Conservation (phyloP, 1,140 invertebrate genomes). For the Geopemphigus sp. region DNA sequence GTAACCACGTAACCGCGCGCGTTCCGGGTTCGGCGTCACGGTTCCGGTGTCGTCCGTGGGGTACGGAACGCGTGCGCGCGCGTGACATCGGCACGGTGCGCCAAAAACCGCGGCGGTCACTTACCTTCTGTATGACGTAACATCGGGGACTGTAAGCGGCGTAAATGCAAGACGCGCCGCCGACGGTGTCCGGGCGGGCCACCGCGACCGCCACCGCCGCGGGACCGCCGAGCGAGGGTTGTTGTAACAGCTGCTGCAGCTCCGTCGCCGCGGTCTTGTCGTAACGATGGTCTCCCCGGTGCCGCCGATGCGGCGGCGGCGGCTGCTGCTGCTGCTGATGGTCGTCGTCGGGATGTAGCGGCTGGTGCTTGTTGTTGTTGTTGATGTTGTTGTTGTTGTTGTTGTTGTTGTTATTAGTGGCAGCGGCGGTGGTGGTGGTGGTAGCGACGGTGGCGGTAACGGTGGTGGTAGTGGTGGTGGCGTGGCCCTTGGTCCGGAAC, state of each 20-base stretch:
- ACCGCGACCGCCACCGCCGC: neutral
- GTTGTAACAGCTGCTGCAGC: neutral
- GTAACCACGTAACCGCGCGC: neutral
- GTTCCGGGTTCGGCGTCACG: constrained; percentile 27
- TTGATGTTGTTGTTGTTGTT: neutral
- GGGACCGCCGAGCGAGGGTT: neutral
- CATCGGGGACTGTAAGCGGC: neutral
- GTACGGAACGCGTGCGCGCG: no score
- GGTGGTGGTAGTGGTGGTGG: no score
- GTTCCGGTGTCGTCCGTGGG: constrained; percentile 13
- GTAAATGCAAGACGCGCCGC: neutral
- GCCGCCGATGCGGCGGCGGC: neutral
- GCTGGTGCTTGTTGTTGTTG: neutral
- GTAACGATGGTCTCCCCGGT: neutral
- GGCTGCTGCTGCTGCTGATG: neutral
- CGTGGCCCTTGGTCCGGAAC: constrained; percentile 37
- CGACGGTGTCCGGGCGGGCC: neutral
- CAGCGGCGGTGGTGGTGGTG: no score
- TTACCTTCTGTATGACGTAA: constrained; percentile 30
- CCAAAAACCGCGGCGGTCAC: no score
- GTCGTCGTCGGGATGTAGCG: neutral
- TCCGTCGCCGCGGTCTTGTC: constrained; percentile 10
- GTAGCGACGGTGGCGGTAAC: no score
- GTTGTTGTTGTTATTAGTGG: no score
- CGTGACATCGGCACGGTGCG: no score